Conservation (phyloP, 2,113 vertebrate genomes). For the Labeo catla region DNA sequence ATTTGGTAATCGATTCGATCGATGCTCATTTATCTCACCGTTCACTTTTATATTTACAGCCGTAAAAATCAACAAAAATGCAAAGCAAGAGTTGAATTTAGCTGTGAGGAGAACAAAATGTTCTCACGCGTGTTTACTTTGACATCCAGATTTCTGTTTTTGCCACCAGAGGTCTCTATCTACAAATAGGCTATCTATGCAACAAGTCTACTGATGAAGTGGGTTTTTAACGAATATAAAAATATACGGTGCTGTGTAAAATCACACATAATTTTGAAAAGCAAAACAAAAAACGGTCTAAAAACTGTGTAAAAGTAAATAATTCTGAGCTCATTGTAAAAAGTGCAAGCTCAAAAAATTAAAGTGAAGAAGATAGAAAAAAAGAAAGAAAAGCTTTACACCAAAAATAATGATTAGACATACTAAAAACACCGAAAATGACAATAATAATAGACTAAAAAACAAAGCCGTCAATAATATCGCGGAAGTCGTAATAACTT, state of each 20-base stretch:
- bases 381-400: background rate
- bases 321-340: background rate
- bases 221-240: slow-evolving; percentile 17
- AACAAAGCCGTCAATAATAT: background rate
- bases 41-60: background rate
- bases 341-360: background rate
- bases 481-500: background rate
- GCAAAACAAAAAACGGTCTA: background rate
- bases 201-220: slow-evolving; percentile 20
- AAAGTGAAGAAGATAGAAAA: background rate
- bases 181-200: slow-evolving; percentile 60
- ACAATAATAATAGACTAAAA: background rate
- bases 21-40: background rate
- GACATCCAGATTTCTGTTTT: slow-evolving; percentile 52
- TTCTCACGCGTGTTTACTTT: background rate
- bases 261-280: background rate
- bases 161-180: slow-evolving; percentile 78
- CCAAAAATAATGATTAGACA: background rate
- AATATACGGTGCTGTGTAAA: background rate
- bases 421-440: background rate
- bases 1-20: background rate
- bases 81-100: background rate
- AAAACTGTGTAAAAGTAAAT: background rate
- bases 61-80: background rate
- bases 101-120: slow-evolving; percentile 29